Evolutionary conservation across 2,888 invertebrate species (phyloP), one percentile per base, ranked within the genome.

Genomic region (Tipula unca): DNA sequence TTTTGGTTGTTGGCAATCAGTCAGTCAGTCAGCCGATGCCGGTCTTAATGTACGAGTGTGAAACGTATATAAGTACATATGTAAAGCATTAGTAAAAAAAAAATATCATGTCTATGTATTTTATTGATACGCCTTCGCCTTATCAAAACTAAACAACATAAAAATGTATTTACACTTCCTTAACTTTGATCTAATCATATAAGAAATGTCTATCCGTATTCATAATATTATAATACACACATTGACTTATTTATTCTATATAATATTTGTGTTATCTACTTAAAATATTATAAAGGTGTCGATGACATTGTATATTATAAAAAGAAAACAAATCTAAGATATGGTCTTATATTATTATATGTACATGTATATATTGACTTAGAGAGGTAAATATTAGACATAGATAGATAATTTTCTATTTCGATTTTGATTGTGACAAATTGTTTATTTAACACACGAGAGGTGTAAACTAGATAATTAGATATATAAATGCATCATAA

Each of bases 261-360:
- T 32, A 10, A 54, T 54, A 42, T 54, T 54, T 20, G 69, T 25
- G 69, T 69, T 69, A 69, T 69, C 69, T 69, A 69, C 25, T 69
- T 69, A 69, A 69, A 69, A 69, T 69, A 69, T 69, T 69, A 69
- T 25, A 69, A 69, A 69, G 69, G 69, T 69, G 69, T 69, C 69
- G 69, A 69, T 69, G 69, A 69, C 69, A 69, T 25, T 69, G 8
- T n/a, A 54, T n/a, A 17, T 17, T 39, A 39, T 8, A 39, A 32
- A 32, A 32, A 32, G 32, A 32, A 32, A 54, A 54, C 17, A 54
- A 54, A 54, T 69, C 69, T 69, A 13, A 69, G 8, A 25, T 69
- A 69, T 10, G 25, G 25, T 25, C 8, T 17, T 42, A 42, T 42
- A n/a, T n/a, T n/a, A n/a, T n/a, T n/a, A n/a, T n/a, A n/a, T n/a